A percentile compares a stretch with the other conserved stretches of the same genome.
These are phyloP conservation scores for Stegana nigrithorax DNA, from an alignment of 2,888 invertebrate genomes.

Conservation along the genomic window DNA sequence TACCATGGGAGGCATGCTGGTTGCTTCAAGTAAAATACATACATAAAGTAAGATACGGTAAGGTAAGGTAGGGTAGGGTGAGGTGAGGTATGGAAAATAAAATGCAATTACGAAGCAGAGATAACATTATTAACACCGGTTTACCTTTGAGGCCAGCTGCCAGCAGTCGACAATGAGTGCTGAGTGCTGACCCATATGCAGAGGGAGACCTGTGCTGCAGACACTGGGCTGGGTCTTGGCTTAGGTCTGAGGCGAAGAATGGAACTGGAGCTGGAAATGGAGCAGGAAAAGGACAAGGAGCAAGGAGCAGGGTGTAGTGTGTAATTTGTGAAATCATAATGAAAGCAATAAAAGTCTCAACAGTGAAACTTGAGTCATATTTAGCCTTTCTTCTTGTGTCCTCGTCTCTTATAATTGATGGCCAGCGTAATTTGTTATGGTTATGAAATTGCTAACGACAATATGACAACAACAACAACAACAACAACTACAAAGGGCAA, in stretches of 20 bases:
- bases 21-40: background rate
- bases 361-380: constrained; percentile 24
- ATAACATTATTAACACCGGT: constrained; percentile 56
- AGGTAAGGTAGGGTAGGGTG: constrained; percentile 23
- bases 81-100: constrained; percentile 32
- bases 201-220: constrained; percentile 41
- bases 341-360: constrained; percentile 56
- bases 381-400: constrained; percentile 28
- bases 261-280: too few species aligned
- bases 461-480: background rate
- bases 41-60: background rate
- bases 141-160: constrained; percentile 27
- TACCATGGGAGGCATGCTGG: too few species aligned
- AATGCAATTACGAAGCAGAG: constrained; percentile 59
- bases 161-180: constrained; percentile 30
- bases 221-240: too few species aligned
- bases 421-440: constrained; percentile 59
- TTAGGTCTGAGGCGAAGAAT: too few species aligned
- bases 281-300: background rate
- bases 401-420: constrained; percentile 54
- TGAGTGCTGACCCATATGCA: constrained; percentile 53
- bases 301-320: background rate
- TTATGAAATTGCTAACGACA: constrained; percentile 39
- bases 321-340: constrained; percentile 49
- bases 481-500: constrained; percentile 1